Evolutionary conservation across 2,113 vertebrate genomes (phyloP).

Genomic region (Mobula hypostoma): DNA sequence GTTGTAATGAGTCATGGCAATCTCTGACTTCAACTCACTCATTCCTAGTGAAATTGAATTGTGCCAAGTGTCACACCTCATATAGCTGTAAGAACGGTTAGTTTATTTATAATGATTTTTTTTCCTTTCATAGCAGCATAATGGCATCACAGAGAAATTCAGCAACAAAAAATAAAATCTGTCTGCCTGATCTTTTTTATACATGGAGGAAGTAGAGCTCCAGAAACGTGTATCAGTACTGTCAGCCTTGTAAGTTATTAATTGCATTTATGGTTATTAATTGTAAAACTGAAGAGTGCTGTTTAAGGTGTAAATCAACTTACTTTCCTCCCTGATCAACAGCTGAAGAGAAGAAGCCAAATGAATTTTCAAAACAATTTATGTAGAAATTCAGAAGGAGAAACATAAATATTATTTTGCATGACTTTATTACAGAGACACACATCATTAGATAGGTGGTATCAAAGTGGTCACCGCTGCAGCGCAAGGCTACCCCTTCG

Average conservation of each 20-base stretch:
- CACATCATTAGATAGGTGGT: background rate
- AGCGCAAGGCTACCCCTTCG: no score
- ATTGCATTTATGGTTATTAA: background rate
- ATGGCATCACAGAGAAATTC: constrained; percentile 21
- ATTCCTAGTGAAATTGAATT: background rate
- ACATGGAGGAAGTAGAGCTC: background rate
- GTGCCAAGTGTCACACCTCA: background rate
- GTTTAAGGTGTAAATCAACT: background rate
- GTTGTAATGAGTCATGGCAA: background rate
- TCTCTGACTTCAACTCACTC: background rate
- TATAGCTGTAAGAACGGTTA: constrained; percentile 9
- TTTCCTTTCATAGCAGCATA: constrained; percentile 9
- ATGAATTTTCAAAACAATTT: constrained; percentile 11
- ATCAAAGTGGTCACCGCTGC: background rate
- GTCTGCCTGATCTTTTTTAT: background rate
- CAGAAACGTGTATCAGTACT: background rate
- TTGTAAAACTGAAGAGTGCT: background rate
- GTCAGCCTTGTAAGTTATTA: background rate
- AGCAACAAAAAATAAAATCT: constrained; percentile 23
- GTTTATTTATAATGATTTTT: constrained; percentile 26
- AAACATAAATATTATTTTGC: constrained; percentile 30
- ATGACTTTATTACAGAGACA: background rate
- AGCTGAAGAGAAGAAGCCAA: background rate
- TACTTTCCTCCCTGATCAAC: background rate
- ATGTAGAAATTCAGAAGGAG: constrained; percentile 21